Percentiles rank a stretch among this genome's conserved stretches.
These are phyloP conservation scores for Metellina segmentata DNA, from an alignment of 2,888 invertebrate species.

Conservation along the genomic window DNA sequence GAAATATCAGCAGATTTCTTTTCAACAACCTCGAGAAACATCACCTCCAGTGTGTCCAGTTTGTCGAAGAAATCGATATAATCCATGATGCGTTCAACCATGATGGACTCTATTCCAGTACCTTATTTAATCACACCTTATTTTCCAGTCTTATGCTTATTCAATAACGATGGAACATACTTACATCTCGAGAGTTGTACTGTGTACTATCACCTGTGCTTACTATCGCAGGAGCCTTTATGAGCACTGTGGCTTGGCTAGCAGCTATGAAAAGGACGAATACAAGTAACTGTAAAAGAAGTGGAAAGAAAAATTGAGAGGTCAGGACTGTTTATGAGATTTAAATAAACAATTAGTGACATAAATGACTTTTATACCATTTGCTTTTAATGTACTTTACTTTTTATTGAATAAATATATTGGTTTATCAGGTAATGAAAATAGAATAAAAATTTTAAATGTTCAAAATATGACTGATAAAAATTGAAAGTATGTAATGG, in stretches of 20 bases:
- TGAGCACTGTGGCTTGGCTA: slow-evolving; percentile 12
- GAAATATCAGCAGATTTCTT: background rate
- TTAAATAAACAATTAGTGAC: too few relatives aligned
- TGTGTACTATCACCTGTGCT: slow-evolving; percentile 70
- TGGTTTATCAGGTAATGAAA: too few relatives aligned
- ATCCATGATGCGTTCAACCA: background rate
- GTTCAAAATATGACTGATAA: too few relatives aligned
- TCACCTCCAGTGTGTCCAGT: background rate
- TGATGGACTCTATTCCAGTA: background rate
- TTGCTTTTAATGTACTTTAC: too few relatives aligned
- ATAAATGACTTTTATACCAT: too few relatives aligned
- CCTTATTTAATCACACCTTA: background rate
- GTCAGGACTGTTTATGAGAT: too few relatives aligned
- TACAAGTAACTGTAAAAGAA: slow-evolving; percentile 16
- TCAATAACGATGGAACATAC: background rate
- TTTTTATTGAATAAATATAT: too few relatives aligned
- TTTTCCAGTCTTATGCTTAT: background rate
- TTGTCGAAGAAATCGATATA: background rate
- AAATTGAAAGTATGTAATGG: too few relatives aligned
- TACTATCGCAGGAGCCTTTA: background rate
- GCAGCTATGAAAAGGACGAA: background rate
- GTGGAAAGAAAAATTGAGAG: too few relatives aligned
- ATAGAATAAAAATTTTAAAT: too few relatives aligned
- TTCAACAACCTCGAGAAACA: background rate
- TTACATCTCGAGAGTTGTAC: background rate